A percentile compares a stretch with the other conserved stretches of the same genome.
Conservation (phyloP, 2,888 invertebrate species). For the Slavum lentiscoides region DNA sequence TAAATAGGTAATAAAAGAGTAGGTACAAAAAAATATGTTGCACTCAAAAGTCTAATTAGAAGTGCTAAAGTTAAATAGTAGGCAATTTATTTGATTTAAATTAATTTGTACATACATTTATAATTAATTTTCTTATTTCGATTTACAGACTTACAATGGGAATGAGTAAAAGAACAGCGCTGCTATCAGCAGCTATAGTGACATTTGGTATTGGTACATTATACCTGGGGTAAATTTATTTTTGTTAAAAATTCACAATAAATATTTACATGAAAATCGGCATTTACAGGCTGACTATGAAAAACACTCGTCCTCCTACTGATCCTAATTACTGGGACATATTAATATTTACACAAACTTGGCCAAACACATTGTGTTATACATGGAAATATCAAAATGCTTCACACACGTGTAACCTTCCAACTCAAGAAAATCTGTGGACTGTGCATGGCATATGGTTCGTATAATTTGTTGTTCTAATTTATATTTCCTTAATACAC, state of each 20-base stretch:
- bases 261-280: not conserved
- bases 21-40: not conserved
- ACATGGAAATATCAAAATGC: constrained; percentile 63
- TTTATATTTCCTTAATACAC: too few relatives aligned
- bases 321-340: constrained; percentile 69
- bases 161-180: constrained; percentile 32
- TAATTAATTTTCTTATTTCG: not conserved
- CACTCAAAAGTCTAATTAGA: too few relatives aligned
- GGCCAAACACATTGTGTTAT: constrained; percentile 75
- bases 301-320: not conserved
- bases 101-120: not conserved
- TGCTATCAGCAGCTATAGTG: constrained; percentile 27
- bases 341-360: constrained; percentile 78
- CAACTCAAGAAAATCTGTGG: constrained; percentile 69
- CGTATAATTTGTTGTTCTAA: constrained; percentile 55
- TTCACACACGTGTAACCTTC: constrained; percentile 69
- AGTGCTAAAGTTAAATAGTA: not conserved
- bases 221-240: constrained; percentile 39
- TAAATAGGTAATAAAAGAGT: too few relatives aligned
- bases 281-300: constrained; percentile 34
- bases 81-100: not conserved
- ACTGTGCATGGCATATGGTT: constrained; percentile 78
- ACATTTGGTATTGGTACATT: constrained; percentile 36
- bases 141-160: constrained; percentile 10
- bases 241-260: not conserved